Evolutionary conservation across 2,113 vertebrate genomes (phyloP).

Genomic region (Actenoides lindsayi): DNA sequence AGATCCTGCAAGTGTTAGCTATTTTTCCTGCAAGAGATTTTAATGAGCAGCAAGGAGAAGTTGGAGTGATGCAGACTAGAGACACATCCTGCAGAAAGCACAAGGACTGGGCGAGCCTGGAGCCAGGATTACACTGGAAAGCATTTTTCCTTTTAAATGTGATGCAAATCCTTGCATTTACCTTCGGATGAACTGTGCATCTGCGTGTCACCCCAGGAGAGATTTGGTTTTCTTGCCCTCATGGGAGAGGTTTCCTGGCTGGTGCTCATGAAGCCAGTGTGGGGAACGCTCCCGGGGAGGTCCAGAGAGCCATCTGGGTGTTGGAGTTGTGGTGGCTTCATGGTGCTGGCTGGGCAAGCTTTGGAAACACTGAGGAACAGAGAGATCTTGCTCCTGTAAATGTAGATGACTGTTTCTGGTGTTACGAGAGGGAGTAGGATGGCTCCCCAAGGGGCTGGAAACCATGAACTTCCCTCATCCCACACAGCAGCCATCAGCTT

Average conservation of each 20-base stretch:
- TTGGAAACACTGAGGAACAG: not conserved
- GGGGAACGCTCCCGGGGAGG: not conserved
- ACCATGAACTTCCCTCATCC: not conserved
- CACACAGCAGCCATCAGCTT: not conserved
- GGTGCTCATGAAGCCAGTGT: fast-evolving
- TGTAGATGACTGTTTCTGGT: not conserved
- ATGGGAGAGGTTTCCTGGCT: not conserved
- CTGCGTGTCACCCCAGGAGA: not conserved
- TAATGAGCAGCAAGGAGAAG: not conserved
- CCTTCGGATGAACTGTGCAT: not conserved
- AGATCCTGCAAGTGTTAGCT: not conserved
- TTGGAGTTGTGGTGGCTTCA: not conserved
- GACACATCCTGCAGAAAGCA: fast-evolving
- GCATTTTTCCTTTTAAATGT: not conserved
- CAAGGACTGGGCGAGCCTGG: not conserved
- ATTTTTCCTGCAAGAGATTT: not conserved
- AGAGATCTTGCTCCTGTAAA: not conserved
- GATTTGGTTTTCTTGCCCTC: not conserved
- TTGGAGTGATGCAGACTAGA: not conserved
- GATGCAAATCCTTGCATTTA: not conserved
- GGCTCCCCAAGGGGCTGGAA: not conserved
- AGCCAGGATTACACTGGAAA: not conserved
- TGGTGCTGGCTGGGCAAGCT: not conserved
- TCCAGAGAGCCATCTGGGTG: fast-evolving
- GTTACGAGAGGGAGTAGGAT: not conserved